A percentile compares a stretch with the other conserved stretches of the same genome.
Conservation (phyloP, 2,113 vertebrate genomes). For the Ceyx cyanopectus region DNA sequence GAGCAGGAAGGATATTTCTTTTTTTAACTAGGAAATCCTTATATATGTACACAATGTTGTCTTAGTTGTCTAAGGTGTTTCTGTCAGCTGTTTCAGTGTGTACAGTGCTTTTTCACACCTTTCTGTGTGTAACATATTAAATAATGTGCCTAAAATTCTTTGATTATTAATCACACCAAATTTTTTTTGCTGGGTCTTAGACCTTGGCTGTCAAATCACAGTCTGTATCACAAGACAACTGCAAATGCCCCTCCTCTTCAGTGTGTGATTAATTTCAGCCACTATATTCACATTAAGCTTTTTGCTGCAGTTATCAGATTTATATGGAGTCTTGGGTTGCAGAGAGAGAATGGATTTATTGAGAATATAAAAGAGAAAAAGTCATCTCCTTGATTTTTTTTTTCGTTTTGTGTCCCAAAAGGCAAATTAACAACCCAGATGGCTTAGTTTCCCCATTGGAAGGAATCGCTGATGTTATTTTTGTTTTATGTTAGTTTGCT, state of each 20-base stretch:
- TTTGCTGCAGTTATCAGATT: background rate
- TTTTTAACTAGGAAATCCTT: background rate
- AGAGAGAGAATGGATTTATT: background rate
- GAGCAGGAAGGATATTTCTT: background rate
- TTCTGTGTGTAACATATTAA: accelerated
- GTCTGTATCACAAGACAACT: background rate
- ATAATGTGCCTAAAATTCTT: background rate
- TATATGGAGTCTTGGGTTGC: background rate
- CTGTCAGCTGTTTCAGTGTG: background rate
- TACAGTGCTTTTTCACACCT: background rate
- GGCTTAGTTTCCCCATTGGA: background rate
- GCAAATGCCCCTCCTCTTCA: background rate
- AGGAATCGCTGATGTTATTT: background rate
- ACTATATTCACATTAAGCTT: background rate
- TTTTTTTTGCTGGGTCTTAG: background rate
- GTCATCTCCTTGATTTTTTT: background rate
- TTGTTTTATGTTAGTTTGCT: background rate
- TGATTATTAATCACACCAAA: background rate
- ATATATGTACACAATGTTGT: too few species aligned
- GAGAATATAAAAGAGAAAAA: background rate
- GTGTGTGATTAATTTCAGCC: background rate
- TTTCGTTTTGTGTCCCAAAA: background rate
- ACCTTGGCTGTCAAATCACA: background rate
- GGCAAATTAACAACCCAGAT: background rate
- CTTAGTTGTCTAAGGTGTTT: background rate